Evolutionary conservation across 2,888 invertebrate species (phyloP), one percentile per base, ranked within the genome.

Genomic region (Boloria euphrosyne): DNA sequence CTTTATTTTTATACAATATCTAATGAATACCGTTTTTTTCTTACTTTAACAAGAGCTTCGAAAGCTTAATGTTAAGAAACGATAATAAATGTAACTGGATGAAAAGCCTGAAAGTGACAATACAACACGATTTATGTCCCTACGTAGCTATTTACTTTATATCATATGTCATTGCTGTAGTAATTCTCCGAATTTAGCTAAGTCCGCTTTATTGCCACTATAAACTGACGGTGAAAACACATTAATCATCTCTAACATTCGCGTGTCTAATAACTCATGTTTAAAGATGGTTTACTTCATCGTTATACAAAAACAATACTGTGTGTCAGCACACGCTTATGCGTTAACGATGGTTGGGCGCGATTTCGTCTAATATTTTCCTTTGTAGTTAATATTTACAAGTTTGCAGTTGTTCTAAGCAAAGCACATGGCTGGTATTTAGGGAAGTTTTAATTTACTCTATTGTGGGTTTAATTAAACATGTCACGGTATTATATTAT

Each of bases 221-320:
- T 84, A 87, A 85, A 86, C 78, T 78, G 80, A 75, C 79, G 77
- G 78, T 80, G 81, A 71, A 82, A 85, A 84, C 78, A 76, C 79
- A 84, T 87, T 80, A 83, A 74, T 87, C 86, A 85, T 81, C 78
- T 78, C 64, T 68, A 76, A 75, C 77, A 80, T 83, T 82, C 78
- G 81, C 78, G 74, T 78, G 82, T 81, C 80, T 72, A 76, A 84
- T 85, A 82, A 81, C 76, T 86, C 81, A 83, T 82, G 80, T 73
- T 77, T 75, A 76, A 74, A 64, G 73, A 74, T 76, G 74, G 67
- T 69, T 66, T 68, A 68, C 43, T 49, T 59, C 59, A 49, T 49
- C 59, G 50, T 65, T 58, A 67, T 69, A 72, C 68, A 71, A 75
- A 73, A 76, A 74, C 74, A 75, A 74, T 72, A 75, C 68, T 71